A percentile compares a stretch with the other conserved stretches of the same genome.
These are phyloP conservation scores for Aptenodytes patagonicus DNA, from an alignment of 2,113 vertebrate genomes.

Conservation along the genomic window DNA sequence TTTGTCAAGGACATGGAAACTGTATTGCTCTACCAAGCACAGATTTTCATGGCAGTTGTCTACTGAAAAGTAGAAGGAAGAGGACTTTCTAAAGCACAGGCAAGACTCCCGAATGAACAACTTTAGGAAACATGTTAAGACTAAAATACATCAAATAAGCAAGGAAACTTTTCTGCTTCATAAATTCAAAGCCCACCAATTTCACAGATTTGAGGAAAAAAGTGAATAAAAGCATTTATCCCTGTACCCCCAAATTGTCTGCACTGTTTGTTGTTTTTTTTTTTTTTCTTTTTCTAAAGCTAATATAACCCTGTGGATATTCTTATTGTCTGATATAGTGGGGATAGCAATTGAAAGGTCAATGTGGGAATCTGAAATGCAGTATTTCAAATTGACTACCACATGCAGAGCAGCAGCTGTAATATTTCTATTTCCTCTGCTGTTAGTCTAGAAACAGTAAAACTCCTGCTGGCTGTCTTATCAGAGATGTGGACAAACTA, in stretches of 20 bases:
- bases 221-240: neutral
- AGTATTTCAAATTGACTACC: slow-evolving; percentile 59
- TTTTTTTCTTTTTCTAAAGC: neutral
- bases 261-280: neutral
- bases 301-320: slow-evolving; percentile 19
- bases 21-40: neutral
- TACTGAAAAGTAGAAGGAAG: neutral
- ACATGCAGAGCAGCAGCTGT: slow-evolving; percentile 36
- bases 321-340: slow-evolving; percentile 30
- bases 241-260: neutral
- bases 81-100: neutral
- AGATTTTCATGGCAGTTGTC: neutral
- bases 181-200: neutral
- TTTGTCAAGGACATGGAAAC: neutral
- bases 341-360: slow-evolving; percentile 15
- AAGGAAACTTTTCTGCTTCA: neutral
- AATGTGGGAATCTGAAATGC: slow-evolving; percentile 42
- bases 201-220: neutral
- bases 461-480: slow-evolving; percentile 60
- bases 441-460: slow-evolving; percentile 61
- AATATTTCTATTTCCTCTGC: slow-evolving; percentile 60
- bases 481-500: slow-evolving; percentile 55
- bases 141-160: neutral
- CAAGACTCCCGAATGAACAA: neutral
- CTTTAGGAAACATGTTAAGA: neutral